A percentile compares a stretch with the other conserved stretches of the same genome.
Evolutionary conservation across 2,797 vertebrate species (phyloP).

Genomic region (Sebastolobus alascanus): DNA sequence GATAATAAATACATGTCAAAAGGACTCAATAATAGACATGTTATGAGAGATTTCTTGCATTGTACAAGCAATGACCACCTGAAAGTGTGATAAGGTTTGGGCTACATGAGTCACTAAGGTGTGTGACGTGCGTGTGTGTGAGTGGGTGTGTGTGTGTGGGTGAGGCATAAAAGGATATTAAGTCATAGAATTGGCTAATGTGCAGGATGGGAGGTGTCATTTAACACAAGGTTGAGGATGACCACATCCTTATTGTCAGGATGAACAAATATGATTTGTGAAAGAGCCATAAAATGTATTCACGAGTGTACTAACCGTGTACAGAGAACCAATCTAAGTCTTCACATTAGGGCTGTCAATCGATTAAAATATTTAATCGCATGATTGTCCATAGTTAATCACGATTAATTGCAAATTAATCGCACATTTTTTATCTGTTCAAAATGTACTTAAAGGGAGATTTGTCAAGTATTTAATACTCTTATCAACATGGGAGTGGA

Average conservation of each 20-base stretch:
- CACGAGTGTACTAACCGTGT: background rate
- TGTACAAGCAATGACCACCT: constrained; percentile 9
- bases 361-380: too few relatives aligned
- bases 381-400: too few relatives aligned
- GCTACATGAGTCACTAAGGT: background rate
- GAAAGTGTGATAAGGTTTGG: constrained; percentile 30
- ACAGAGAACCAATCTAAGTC: constrained; percentile 15
- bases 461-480: too few relatives aligned
- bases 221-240: constrained; percentile 24
- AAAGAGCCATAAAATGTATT: constrained; percentile 15
- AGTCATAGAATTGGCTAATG: constrained; percentile 45
- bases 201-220: constrained; percentile 74
- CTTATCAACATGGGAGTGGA: too few relatives aligned
- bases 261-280: constrained; percentile 15
- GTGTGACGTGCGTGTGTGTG: constrained; percentile 12
- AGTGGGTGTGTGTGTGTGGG: constrained; percentile 4
- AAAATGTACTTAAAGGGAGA: too few relatives aligned
- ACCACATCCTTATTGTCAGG: constrained; percentile 49
- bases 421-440: too few relatives aligned
- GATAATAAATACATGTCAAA: background rate
- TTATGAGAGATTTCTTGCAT: background rate
- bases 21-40: background rate
- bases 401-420: too few relatives aligned
- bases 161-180: constrained; percentile 30
- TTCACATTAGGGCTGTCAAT: background rate